Percentiles rank a stretch among this genome's conserved stretches.
Evolutionary conservation across 30 jellyfish, hydroid and myxozoan species (phyloP).

Genomic region (Pseudorhiza aurosa): DNA sequence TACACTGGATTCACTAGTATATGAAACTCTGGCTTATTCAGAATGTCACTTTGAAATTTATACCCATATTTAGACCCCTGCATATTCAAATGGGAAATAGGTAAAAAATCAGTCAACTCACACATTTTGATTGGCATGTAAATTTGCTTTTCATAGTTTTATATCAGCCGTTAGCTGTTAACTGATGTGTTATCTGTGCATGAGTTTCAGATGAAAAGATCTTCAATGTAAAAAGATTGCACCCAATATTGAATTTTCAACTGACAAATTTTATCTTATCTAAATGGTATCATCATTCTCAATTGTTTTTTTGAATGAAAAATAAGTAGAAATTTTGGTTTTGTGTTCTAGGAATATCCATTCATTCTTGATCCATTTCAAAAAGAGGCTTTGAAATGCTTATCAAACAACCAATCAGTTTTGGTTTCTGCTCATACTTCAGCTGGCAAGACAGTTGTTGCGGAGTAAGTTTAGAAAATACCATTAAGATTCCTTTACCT

Average conservation of each 20-base stretch:
- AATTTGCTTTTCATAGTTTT: no score
- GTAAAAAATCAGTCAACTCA: no score
- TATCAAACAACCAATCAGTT: slow-evolving; percentile 92
- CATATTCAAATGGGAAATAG: no score
- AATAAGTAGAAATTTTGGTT: background rate
- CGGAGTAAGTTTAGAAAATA: slow-evolving; percentile 90
- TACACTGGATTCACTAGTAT: no score
- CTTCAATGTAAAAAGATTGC: no score
- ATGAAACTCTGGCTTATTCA: no score
- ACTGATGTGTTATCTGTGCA: no score
- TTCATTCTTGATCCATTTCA: slow-evolving; percentile 98
- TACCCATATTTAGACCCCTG: no score
- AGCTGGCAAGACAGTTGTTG: slow-evolving; percentile 99
- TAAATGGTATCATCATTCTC: background rate
- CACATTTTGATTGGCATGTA: no score
- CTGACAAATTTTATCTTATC: background rate
- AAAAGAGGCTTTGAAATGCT: slow-evolving; percentile 95
- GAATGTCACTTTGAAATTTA: no score
- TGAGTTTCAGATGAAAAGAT: background rate
- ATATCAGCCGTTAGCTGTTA: no score
- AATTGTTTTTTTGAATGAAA: background rate
- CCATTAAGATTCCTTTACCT: no score
- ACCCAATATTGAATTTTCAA: background rate
- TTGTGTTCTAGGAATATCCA: slow-evolving; percentile 89
- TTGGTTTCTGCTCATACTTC: slow-evolving; percentile 99